phyloP scores from a whole-genome alignment of 2,113 vertebrate species.

The Nicator chloris region DNA sequence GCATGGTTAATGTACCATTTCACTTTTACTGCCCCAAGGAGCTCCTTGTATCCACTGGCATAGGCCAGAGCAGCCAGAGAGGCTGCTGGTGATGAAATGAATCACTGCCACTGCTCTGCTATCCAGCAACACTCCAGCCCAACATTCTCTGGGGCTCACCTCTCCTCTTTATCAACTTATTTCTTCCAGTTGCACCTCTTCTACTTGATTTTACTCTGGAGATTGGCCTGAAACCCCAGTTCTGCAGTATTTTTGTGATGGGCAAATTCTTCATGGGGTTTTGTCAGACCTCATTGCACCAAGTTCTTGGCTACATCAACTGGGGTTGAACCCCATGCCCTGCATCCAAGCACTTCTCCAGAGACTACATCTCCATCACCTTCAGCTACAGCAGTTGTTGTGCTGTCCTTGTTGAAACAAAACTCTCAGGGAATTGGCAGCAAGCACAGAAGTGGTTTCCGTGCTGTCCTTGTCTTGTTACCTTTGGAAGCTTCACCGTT shows the following conservation, averaged over 20 bases:
- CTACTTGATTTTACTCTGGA: background rate
- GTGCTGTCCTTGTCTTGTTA: background rate
- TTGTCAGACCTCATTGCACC: background rate
- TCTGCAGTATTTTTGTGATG: background rate
- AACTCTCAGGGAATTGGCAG: background rate
- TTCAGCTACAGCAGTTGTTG: background rate
- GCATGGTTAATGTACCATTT: background rate
- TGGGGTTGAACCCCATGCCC: background rate
- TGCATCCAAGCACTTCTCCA: background rate
- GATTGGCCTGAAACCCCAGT: background rate
- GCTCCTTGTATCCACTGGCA: background rate
- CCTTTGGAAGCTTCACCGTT: accelerated
- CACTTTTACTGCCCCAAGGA: background rate
- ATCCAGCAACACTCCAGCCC: background rate
- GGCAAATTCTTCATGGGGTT: background rate
- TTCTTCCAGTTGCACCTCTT: background rate
- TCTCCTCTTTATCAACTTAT: background rate
- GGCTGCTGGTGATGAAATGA: background rate
- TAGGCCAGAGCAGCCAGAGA: background rate
- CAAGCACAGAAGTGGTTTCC: background rate
- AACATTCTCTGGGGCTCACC: background rate
- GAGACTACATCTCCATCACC: background rate
- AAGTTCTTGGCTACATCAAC: background rate
- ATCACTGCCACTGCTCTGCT: background rate
- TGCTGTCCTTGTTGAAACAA: background rate